Base-by-base conservation (phyloP, 2,113 vertebrate species). In the Scalopus aquaticus region DNA sequence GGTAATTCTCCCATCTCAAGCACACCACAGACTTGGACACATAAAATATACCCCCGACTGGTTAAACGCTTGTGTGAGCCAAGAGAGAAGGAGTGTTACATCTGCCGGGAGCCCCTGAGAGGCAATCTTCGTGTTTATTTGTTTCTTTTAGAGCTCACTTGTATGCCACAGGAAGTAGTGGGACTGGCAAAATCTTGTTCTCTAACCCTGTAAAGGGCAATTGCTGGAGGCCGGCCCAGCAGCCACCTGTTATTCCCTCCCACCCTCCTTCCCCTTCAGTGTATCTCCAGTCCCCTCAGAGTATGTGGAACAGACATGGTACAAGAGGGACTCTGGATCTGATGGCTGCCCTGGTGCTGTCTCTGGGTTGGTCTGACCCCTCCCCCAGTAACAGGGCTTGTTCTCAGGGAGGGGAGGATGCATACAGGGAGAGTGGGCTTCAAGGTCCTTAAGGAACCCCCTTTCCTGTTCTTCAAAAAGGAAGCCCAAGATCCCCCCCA, bases 41-140 rank as follows among this genome's bases (percentile, higher is more conserved):
- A 58, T 78, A 73, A 95, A 35, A 94, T 86, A 92, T 85, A 92
- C 87, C 90, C 92, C 90, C 54, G 0, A 51, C 87, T 88, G 96
- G 54, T 85, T 95, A 96, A 95, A 95, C n/a, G 81, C 72, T 69
- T 81, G 77, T 78, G 77, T 11, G 62, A 96, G 95, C 90, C 80
- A 84, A 90, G 85, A 74, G 83, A 93, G 87, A 90, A 94, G 93
- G 84, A 94, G 95, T 81, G 62, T 73, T 95, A 16, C 39, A 90
- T 82, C 88, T 70, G 88, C 88, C 90, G 42, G 62, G 84, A 73
- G 73, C 67, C 62, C 77, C 42, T 3, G 90, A 95, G 90, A 88
- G 37, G 80, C 95, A 85, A 46, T 88, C 94, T 93, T 96, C 72
- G 6, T 54, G 88, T 81, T 93, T 90, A 60, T 88, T 90, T 91